Evolutionary conservation across 2,113 vertebrate genomes (phyloP), one percentile per base, ranked within the genome.

Genomic region (Mastomys natalensis): DNA sequence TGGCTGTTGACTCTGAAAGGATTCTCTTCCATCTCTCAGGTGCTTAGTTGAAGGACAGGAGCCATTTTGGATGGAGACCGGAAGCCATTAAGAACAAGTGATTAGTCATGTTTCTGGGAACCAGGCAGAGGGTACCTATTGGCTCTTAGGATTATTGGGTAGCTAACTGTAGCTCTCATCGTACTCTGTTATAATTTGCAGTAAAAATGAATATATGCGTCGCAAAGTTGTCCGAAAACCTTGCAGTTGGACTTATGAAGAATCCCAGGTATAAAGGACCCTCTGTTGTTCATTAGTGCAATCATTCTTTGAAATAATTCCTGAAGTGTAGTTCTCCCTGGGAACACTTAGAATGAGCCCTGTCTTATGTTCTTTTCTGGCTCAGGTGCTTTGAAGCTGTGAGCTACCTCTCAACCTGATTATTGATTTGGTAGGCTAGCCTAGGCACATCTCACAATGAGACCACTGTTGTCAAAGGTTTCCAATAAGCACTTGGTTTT

Each of bases 371-470:
- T 73, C 51, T 21, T 76, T 15, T 68, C 55, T 48, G 77, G 51
- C 89, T 77, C 81, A 82, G 96, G 89, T 84, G 34, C 74, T 94
- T 15, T 62, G 89, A 45, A 91, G 68, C 95, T 68, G 92, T 78
- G 93, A 7, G 70, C 72, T 40, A 86, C 93, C 97, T 78, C 90
- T 95, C 94, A 92, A 2, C 95, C 97, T 91, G 1, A 89, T 81
- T 93, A 94, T 37, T 95, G 74, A 60, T 53, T 78, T 96, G 74
- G 94, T 96, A 76, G 43, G 95, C 95, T 80, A 24, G 34, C 90
- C 96, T 98, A 90, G 96, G 95, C 94, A 64, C 21, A 84, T 80
- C 80, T 94, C 84, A 7, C 90, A 95, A 45, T 94, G 89, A 91
- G 81, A 97, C 31, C 82, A 89, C 92, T 88, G 24, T 51, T 77